Evolutionary conservation across 2,113 vertebrate genomes (phyloP).

Genomic region (Phyllopteryx taeniolatus): DNA sequence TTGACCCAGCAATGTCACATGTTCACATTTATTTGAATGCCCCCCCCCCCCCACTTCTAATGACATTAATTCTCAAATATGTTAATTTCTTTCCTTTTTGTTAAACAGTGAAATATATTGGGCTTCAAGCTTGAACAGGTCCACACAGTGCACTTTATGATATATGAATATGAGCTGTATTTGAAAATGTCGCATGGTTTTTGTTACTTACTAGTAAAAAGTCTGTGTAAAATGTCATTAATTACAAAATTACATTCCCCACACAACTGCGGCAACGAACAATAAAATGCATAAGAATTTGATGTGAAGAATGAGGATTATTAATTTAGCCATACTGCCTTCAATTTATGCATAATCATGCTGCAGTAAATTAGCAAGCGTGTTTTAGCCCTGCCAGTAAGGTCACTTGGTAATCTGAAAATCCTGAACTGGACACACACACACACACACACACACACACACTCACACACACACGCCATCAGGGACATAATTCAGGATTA

Average conservation of each 20-base stretch:
- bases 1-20: conserved; percentile 28
- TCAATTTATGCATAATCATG: not conserved
- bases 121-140: not conserved
- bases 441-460: not conserved
- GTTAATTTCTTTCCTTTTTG: not conserved
- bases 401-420: conserved; percentile 65
- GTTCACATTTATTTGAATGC: conserved; percentile 12
- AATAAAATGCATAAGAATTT: not conserved
- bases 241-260: not conserved
- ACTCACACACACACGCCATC: not conserved
- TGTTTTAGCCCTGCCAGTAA: conserved; percentile 32
- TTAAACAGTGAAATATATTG: not conserved
- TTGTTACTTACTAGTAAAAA: not conserved
- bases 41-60: not conserved
- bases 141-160: not conserved
- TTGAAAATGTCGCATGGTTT: not conserved
- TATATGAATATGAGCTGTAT: not conserved
- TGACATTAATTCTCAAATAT: not conserved
- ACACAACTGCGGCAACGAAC: not conserved
- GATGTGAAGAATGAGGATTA: not conserved
- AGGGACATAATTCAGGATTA: no score
- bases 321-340: not conserved
- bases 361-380: not conserved
- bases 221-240: not conserved
- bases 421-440: conserved; percentile 28